A percentile compares a stretch with the other conserved stretches of the same genome.
phyloP scores from a whole-genome alignment of 2,888 invertebrate species.

The Lepas anatifera region DNA sequence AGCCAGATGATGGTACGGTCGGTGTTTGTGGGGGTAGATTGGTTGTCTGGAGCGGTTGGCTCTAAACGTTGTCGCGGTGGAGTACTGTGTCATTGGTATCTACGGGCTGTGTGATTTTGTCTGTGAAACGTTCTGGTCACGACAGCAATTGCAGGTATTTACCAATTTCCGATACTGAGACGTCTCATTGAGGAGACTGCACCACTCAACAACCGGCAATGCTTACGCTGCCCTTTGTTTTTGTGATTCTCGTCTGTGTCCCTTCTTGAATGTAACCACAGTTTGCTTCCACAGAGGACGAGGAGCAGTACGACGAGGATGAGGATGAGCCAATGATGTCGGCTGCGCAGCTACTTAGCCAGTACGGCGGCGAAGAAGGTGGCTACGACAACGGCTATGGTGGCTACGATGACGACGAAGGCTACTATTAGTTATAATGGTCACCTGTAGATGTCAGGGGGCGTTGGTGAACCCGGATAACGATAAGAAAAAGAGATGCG shows the following conservation, averaged over 20 bases:
- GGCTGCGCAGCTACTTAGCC: conserved; percentile 27
- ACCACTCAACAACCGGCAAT: too few species aligned
- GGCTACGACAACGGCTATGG: conserved; percentile 27
- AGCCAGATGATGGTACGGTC: not conserved
- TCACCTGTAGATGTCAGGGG: not conserved
- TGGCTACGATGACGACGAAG: conserved; percentile 24
- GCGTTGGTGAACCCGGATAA: not conserved
- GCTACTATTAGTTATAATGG: conserved; percentile 17
- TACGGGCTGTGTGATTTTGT: too few species aligned
- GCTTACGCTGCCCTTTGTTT: not conserved
- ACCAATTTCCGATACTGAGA: too few species aligned
- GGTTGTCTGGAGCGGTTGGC: not conserved
- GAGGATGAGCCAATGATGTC: conserved; percentile 28
- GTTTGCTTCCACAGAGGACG: conserved; percentile 17
- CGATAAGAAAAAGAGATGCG: too few species aligned
- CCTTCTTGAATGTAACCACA: conserved; percentile 10
- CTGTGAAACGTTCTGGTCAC: too few species aligned
- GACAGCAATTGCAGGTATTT: too few species aligned
- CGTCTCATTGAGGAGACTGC: too few species aligned
- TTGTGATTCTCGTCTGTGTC: not conserved
- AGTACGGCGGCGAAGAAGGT: conserved; percentile 28
- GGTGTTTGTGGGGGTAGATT: not conserved
- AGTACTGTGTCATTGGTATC: too few species aligned
- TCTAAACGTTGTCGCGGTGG: too few species aligned
- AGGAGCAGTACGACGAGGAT: conserved; percentile 21